Conservation (phyloP, 2,888 invertebrate genomes). For the Anodontia alba region DNA sequence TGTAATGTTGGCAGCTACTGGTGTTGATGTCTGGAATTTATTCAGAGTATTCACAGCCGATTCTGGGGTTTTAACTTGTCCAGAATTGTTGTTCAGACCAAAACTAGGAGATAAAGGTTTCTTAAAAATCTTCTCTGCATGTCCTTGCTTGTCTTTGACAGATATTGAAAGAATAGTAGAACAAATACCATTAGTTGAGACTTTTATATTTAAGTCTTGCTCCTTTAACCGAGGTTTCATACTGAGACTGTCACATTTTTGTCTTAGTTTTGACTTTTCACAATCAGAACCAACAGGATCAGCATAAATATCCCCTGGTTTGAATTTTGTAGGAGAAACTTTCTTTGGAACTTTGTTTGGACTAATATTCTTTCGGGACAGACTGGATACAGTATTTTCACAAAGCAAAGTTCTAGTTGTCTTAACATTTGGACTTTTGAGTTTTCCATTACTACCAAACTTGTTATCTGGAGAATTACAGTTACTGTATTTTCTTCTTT, state of each 20-base stretch:
- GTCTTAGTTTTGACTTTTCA: background rate
- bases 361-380: slow-evolving; percentile 34
- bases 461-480: background rate
- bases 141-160: background rate
- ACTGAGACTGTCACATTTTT: background rate
- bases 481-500: background rate
- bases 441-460: background rate
- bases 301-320: slow-evolving; percentile 45
- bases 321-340: slow-evolving; percentile 28
- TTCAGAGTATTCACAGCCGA: background rate
- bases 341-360: background rate
- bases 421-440: background rate
- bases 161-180: too few relatives aligned
- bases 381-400: background rate
- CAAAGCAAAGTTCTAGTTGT: background rate
- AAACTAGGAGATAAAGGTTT: slow-evolving; percentile 1
- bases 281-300: slow-evolving; percentile 27
- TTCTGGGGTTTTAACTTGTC: background rate
- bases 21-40: slow-evolving; percentile 22
- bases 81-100: background rate
- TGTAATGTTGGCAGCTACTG: background rate
- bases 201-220: slow-evolving; percentile 25
- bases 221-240: slow-evolving; percentile 16
- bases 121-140: background rate
- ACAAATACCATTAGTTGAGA: background rate